Evolutionary conservation across 2,888 invertebrate species (phyloP), one percentile per base, ranked within the genome.

Genomic region (Andrena chrysosceles): DNA sequence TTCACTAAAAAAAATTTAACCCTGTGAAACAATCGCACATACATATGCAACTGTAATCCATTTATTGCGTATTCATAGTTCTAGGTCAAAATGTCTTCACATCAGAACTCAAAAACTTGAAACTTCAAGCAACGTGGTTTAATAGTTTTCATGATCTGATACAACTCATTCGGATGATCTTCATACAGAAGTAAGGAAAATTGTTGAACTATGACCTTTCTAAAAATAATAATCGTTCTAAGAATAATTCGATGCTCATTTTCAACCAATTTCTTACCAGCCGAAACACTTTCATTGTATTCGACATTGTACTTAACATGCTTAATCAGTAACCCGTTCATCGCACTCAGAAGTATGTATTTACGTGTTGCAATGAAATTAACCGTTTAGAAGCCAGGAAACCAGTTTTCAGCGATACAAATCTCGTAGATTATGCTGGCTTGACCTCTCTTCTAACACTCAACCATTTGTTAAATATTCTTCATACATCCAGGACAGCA

Each of bases 341-440:
- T 69, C 16, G n/a, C 23, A 48, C 42, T 69, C 10, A 59, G 13
- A 42, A 69, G 13, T 42, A 42, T 42, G 42, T 59, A 31, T 33
- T 16, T 20, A 1, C 16, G 26, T 56, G 59, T 70, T 29, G 70
- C 31, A 70, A 60, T 20, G 29, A 60, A 60, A 29, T 60, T 70
- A 48, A 59, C 35, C 59, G 26, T 23, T 60, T 48, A 35, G 42
- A 42, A 42, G 29, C 8, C 42, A 48, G 26, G 60, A 70, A 70
- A 70, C 70, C 60, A 70, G 70, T 70, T 60, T 48, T n/a, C 1
- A 10, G 3, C n/a, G 29, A 20, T 29, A 35, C 23, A 26, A n/a
- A 29, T 59, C 33, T 20, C n/a, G 20, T 10, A 26, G n/a, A 42
- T 29, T 29, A 20, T 29, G 59, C 20, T 48, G 20, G 29, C 35